These are phyloP conservation scores for Hemibagrus guttatus DNA, from an alignment of 2,797 vertebrate species.

Conservation along the genomic window DNA sequence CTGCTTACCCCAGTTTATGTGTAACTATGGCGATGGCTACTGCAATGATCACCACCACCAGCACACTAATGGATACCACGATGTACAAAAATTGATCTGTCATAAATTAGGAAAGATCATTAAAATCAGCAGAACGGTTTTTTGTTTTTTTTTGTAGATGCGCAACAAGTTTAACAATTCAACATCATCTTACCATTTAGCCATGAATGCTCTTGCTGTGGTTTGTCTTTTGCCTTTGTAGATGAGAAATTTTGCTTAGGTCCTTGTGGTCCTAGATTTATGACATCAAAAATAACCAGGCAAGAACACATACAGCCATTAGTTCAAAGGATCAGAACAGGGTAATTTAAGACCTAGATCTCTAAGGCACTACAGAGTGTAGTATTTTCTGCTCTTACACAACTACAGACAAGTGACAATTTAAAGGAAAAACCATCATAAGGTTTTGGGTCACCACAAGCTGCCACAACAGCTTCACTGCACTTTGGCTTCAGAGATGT, in stretches of 20 bases:
- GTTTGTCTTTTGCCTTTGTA: not conserved
- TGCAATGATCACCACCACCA: slow-evolving; percentile 74
- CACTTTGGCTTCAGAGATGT: not conserved
- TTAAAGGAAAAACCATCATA: not conserved
- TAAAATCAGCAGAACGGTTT: not conserved
- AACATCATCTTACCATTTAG: slow-evolving; percentile 27
- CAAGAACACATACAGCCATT: not conserved
- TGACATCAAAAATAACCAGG: not conserved
- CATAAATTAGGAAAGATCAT: slow-evolving; percentile 27
- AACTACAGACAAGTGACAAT: not conserved
- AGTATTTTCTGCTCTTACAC: not conserved
- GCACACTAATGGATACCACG: slow-evolving; percentile 70
- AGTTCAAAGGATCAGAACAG: not conserved
- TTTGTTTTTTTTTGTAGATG: not conserved
- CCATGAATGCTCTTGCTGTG: not conserved
- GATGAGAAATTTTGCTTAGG: slow-evolving; percentile 1
- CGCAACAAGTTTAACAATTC: not conserved
- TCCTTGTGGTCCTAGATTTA: slow-evolving; percentile 24
- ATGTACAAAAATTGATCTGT: slow-evolving; percentile 73
- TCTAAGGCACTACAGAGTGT: not conserved
- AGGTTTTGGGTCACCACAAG: not conserved
- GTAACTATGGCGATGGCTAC: slow-evolving; percentile 75
- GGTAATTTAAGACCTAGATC: not conserved
- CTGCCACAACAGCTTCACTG: not conserved
- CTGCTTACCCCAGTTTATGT: slow-evolving; percentile 81